Percentiles rank a stretch among this genome's conserved stretches.
phyloP scores from a whole-genome alignment of 2,113 vertebrate genomes.

The Pithys albifrons region DNA sequence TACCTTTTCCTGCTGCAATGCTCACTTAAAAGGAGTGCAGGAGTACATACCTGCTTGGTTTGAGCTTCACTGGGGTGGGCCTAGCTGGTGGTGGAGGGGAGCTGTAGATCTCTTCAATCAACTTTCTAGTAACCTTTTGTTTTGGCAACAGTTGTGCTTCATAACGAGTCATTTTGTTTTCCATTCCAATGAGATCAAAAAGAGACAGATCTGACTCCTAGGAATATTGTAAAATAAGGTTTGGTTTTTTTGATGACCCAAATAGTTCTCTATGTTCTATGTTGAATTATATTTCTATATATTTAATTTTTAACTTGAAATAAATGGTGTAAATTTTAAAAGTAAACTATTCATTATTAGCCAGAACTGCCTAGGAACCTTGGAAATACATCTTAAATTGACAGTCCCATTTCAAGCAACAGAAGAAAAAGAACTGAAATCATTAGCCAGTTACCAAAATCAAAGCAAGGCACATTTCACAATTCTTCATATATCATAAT shows the following conservation, averaged over 20 bases:
- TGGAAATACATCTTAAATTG: neutral
- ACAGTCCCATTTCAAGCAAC: neutral
- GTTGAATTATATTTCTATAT: neutral
- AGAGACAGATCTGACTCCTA: constrained; percentile 83
- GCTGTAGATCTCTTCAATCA: constrained; percentile 90
- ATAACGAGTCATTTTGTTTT: constrained; percentile 84
- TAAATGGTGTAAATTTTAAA: neutral
- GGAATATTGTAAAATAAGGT: neutral
- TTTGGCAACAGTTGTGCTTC: constrained; percentile 85
- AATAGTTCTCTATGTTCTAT: neutral
- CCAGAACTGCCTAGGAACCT: neutral
- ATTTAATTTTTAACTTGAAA: neutral
- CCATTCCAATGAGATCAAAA: constrained; percentile 88
- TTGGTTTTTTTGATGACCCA: neutral
- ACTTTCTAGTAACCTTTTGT: constrained; percentile 84
- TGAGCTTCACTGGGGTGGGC: constrained; percentile 85
- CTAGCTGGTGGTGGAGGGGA: constrained; percentile 78
- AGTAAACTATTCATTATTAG: neutral
- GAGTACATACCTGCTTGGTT: constrained; percentile 84
- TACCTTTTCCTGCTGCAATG: neutral
- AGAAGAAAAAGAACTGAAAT: neutral
- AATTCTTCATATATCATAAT: neutral
- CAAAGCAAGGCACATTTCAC: neutral
- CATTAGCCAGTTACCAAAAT: neutral
- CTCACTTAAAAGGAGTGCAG: neutral